These are phyloP conservation scores for Yoshiicerus persimilis DNA, from an alignment of 1,140 invertebrate genomes.

Conservation along the genomic window DNA sequence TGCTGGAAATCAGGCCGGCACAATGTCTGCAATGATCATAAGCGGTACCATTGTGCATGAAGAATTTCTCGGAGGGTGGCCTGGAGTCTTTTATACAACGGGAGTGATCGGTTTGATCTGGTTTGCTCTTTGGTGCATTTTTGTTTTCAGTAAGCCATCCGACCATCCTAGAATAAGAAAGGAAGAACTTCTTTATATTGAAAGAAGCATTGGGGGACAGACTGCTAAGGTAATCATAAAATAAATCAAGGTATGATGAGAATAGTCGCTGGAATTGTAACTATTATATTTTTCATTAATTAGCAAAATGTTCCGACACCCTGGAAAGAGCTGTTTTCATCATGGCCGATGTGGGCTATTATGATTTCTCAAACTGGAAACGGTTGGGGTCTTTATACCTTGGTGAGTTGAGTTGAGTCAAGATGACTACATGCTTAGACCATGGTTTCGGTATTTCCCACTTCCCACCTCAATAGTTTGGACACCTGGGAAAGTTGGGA, in stretches of 20 bases:
- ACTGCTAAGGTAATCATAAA: slow-evolving; percentile 23
- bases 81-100: slow-evolving; percentile 79
- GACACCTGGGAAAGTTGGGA: no score
- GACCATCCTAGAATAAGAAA: slow-evolving; percentile 71
- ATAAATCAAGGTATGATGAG: background rate
- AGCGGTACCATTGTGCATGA: slow-evolving; percentile 69
- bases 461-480: no score
- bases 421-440: background rate
- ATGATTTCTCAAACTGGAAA: slow-evolving; percentile 55
- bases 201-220: slow-evolving; percentile 36
- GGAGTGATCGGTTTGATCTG: slow-evolving; percentile 78
- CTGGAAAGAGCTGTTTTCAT: slow-evolving; percentile 76
- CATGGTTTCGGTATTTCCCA: no score
- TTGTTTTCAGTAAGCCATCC: slow-evolving; percentile 73
- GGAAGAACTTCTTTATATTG: slow-evolving; percentile 69
- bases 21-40: slow-evolving; percentile 72
- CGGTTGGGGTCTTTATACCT: slow-evolving; percentile 28
- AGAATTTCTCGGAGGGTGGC: slow-evolving; percentile 67
- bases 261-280: background rate
- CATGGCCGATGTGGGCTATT: slow-evolving; percentile 87
- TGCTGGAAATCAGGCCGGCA: slow-evolving; percentile 64
- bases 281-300: no score
- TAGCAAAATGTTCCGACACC: slow-evolving; percentile 58
- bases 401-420: no score
- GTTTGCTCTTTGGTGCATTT: slow-evolving; percentile 66